A percentile compares a stretch with the other conserved stretches of the same genome.
These are phyloP conservation scores for Pseudobourletiella spinata DNA, from an alignment of 1,140 invertebrate genomes.

Conservation along the genomic window DNA sequence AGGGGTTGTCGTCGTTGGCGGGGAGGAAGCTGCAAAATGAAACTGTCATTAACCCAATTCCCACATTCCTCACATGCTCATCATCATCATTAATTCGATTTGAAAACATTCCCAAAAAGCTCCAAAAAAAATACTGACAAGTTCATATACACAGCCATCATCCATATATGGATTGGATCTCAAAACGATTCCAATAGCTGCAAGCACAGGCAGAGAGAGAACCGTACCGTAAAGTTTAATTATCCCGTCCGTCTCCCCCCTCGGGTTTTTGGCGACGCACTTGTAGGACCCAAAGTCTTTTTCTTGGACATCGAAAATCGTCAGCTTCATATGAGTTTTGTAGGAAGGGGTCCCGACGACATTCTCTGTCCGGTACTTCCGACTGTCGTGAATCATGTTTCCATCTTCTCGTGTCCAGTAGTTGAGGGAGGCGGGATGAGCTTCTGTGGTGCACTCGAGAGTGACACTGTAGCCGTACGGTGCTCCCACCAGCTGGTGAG, in stretches of 20 bases:
- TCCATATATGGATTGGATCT: too few relatives aligned
- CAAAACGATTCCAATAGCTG: too few relatives aligned
- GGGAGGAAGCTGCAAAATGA: constrained; percentile 46
- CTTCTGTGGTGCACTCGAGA: constrained; percentile 79
- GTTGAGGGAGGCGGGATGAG: constrained; percentile 80
- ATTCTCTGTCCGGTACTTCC: constrained; percentile 62
- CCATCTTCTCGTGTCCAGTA: constrained; percentile 72
- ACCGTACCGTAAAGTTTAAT: constrained; percentile 84
- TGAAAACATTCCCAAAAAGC: too few relatives aligned
- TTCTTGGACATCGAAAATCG: constrained; percentile 58
- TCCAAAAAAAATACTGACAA: too few relatives aligned
- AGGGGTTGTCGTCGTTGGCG: constrained; percentile 49
- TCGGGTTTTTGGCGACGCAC: constrained; percentile 84
- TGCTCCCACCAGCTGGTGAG: constrained; percentile 68
- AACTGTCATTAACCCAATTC: too few relatives aligned
- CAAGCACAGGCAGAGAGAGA: constrained; percentile 4
- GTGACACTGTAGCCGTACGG: constrained; percentile 69
- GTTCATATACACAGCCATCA: too few relatives aligned
- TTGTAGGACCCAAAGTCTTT: constrained; percentile 68
- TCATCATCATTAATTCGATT: too few relatives aligned
- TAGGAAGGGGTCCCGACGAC: constrained; percentile 58
- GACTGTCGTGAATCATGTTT: constrained; percentile 76
- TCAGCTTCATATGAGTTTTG: constrained; percentile 73
- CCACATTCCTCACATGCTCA: too few relatives aligned
- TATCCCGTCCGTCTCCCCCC: constrained; percentile 82